A percentile compares a stretch with the other conserved stretches of the same genome.
phyloP scores from a whole-genome alignment of 2,888 invertebrate species.

The Taphrorychus bicolor region DNA sequence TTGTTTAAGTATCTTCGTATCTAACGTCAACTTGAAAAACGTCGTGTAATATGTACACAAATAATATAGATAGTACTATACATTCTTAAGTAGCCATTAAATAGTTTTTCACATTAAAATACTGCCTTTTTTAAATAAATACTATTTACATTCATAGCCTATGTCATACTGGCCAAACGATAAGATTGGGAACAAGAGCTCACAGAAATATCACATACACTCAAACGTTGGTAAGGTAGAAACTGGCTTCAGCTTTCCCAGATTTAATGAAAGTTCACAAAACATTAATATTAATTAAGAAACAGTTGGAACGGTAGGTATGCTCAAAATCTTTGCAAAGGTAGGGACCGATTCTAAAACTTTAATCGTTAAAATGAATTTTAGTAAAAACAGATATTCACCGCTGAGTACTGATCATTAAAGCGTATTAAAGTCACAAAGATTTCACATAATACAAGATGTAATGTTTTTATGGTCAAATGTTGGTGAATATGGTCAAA shows the following conservation, averaged over 20 bases:
- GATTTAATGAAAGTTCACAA: neutral
- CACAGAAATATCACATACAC: neutral
- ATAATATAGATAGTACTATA: slow-evolving; percentile 42
- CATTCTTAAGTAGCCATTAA: slow-evolving; percentile 39
- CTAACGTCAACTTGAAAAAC: slow-evolving; percentile 54
- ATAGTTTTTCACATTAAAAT: slow-evolving; percentile 25
- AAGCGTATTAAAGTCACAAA: too few species aligned
- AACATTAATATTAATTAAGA: too few species aligned
- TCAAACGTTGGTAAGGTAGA: too few species aligned
- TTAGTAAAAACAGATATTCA: too few species aligned
- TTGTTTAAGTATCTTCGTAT: slow-evolving; percentile 33
- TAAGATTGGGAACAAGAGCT: slow-evolving; percentile 45
- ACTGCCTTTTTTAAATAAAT: slow-evolving; percentile 50
- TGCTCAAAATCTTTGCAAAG: too few species aligned
- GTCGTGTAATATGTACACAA: slow-evolving; percentile 47
- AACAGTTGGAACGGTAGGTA: too few species aligned
- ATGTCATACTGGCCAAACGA: slow-evolving; percentile 54
- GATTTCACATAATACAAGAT: too few species aligned
- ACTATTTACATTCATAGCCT: slow-evolving; percentile 55
- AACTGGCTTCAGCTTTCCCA: neutral
- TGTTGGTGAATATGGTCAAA: too few species aligned
- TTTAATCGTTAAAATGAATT: too few species aligned
- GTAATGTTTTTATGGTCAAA: too few species aligned
- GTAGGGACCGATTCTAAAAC: too few species aligned
- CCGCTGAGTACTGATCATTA: too few species aligned